Evolutionary conservation across 2,113 vertebrate species (phyloP), one percentile per base, ranked within the genome.

Genomic region (Cyanoderma ruficeps): DNA sequence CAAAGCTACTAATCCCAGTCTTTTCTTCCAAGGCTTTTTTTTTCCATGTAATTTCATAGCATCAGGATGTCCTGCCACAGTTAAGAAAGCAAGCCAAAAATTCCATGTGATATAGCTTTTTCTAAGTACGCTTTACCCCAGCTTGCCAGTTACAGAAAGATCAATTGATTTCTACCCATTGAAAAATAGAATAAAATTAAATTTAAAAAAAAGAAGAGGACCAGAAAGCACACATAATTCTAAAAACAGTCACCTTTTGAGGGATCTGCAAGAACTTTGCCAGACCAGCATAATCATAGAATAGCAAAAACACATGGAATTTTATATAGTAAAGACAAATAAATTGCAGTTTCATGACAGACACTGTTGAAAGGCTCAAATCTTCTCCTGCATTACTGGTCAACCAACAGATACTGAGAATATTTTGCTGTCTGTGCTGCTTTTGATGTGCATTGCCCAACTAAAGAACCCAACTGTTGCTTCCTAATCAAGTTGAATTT

Each of bases 41-140:
- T 90, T 81, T 56, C 76, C 83, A 59, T 96, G 95, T 94, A 94
- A 95, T 91, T 95, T 95, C 96, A 96, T 94, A 94, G 79, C 92
- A 96, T 94, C 95, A 96, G 92, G 95, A 97, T 96, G 96, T 96
- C 83, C 94, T 96, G 94, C 95, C 96, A 96, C 86, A 84, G 72
- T 65, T 74, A 80, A 91, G 83, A 83, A 92, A 83, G 94, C 55
- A 80, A 96, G 94, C 83, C 89, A 97, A 95, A 92, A 95, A 95
- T 96, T 96, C 96, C 96, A 90, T 10, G 80, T 85, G 78, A 94
- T 95, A 92, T 64, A 96, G 84, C 84, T 90, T 96, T 97, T 87
- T 88, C 69, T 93, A 83, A 96, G 87, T 49, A 76, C 67, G 67
- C 53, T 91, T 87, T 96, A 94, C 44, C 57, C 72, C 12, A 2